These are phyloP conservation scores for Lasiurus cinereus DNA, from an alignment of 2,113 vertebrate genomes.

Conservation along the genomic window DNA sequence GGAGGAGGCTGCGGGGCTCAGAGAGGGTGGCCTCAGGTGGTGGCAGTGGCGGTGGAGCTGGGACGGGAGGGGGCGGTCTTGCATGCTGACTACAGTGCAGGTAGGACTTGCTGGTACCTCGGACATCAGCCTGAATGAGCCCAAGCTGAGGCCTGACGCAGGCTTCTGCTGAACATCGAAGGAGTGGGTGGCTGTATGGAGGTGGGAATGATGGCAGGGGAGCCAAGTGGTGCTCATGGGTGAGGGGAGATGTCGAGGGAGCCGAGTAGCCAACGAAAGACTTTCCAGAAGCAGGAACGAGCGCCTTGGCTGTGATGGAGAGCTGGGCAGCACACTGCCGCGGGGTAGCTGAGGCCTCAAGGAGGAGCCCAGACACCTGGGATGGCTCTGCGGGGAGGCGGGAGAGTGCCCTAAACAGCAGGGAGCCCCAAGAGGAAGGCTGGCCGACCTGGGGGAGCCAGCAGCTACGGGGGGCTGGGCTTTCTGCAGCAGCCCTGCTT, in stretches of 20 bases:
- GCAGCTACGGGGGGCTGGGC: not conserved
- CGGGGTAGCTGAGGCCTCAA: accelerated
- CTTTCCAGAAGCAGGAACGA: not conserved
- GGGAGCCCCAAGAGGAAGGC: not conserved
- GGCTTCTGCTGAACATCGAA: not conserved
- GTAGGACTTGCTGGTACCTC: not conserved
- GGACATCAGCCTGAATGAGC: too few species aligned
- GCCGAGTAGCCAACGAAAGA: not conserved
- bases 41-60: not conserved
- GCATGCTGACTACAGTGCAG: not conserved
- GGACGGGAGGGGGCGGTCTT: not conserved
- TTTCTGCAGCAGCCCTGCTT: not conserved
- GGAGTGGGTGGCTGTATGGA: not conserved
- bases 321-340: not conserved
- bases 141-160: not conserved
- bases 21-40: too few species aligned
- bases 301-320: too few species aligned
- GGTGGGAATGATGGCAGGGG: too few species aligned
- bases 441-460: not conserved
- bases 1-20: too few species aligned
- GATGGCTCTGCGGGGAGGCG: not conserved
- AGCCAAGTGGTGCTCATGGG: not conserved
- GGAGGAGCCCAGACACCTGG: not conserved
- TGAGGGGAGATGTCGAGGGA: not conserved
- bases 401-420: not conserved